phyloP scores from a whole-genome alignment of 2,113 vertebrate genomes.

The Corynorhinus townsendii region DNA sequence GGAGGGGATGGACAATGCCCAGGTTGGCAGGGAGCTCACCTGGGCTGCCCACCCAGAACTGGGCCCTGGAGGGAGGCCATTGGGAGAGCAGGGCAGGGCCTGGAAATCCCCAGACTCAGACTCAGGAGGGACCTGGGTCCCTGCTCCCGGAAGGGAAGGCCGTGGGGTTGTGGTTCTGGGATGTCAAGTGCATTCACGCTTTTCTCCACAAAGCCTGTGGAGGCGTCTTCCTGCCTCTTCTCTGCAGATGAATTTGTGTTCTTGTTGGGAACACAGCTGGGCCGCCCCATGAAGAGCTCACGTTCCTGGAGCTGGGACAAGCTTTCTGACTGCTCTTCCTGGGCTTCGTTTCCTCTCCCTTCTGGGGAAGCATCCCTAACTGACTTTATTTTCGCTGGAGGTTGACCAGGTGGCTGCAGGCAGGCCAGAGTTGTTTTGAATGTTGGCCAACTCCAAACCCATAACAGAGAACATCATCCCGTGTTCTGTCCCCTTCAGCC shows the following conservation, averaged over 20 bases:
- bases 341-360: neutral
- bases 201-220: too few relatives aligned
- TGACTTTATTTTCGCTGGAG: neutral
- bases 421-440: neutral
- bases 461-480: accelerated
- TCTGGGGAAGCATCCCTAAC: neutral
- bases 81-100: neutral
- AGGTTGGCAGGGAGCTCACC: neutral
- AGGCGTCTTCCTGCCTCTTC: neutral
- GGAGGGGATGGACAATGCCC: neutral
- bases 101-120: neutral
- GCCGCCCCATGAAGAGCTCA: too few relatives aligned
- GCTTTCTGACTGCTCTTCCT: neutral
- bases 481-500: neutral
- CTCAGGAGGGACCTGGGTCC: neutral
- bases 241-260: neutral
- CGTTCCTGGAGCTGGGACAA: neutral
- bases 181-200: accelerated
- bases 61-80: neutral
- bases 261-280: neutral
- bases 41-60: accelerated
- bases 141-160: neutral
- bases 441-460: neutral
- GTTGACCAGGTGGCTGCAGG: neutral
- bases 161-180: accelerated